A percentile compares a stretch with the other conserved stretches of the same genome.
phyloP scores from a whole-genome alignment of 2,113 vertebrate genomes.

The Trichechus manatus region DNA sequence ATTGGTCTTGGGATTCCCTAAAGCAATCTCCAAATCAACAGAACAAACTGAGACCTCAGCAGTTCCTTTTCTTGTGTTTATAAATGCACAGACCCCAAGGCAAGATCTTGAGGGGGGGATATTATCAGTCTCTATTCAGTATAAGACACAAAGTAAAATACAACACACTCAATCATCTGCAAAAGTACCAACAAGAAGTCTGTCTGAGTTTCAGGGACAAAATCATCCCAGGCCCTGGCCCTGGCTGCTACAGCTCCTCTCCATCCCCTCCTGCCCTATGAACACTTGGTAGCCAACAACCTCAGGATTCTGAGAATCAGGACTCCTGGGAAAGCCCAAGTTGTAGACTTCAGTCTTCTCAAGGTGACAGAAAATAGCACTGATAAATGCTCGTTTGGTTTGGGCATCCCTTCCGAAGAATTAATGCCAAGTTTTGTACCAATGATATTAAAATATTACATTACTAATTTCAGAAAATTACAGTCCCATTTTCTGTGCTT shows the following conservation, averaged over 20 bases:
- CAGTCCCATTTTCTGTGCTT: slow-evolving; percentile 15
- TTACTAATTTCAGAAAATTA: slow-evolving; percentile 55
- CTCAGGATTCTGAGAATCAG: neutral
- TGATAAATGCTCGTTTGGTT: neutral
- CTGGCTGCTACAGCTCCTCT: fast-evolving
- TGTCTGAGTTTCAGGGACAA: neutral
- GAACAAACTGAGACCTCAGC: slow-evolving; percentile 29
- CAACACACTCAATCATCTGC: neutral
- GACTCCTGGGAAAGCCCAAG: neutral
- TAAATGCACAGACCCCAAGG: neutral
- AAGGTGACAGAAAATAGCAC: slow-evolving; percentile 1
- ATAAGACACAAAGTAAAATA: slow-evolving; percentile 56
- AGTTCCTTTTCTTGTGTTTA: slow-evolving; percentile 43
- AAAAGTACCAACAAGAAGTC: neutral
- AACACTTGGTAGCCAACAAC: neutral
- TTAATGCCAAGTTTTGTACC: slow-evolving; percentile 47
- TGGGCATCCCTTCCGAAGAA: neutral
- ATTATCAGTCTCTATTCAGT: neutral
- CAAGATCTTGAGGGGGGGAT: neutral
- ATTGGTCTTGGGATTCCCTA: slow-evolving; percentile 60
- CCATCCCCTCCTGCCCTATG: neutral
- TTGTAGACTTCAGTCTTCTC: neutral
- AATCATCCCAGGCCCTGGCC: neutral
- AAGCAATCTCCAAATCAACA: slow-evolving; percentile 54
- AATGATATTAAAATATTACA: neutral